Base-by-base conservation (phyloP, 2,797 vertebrate genomes). In the Lithobates sylvaticus region DNA sequence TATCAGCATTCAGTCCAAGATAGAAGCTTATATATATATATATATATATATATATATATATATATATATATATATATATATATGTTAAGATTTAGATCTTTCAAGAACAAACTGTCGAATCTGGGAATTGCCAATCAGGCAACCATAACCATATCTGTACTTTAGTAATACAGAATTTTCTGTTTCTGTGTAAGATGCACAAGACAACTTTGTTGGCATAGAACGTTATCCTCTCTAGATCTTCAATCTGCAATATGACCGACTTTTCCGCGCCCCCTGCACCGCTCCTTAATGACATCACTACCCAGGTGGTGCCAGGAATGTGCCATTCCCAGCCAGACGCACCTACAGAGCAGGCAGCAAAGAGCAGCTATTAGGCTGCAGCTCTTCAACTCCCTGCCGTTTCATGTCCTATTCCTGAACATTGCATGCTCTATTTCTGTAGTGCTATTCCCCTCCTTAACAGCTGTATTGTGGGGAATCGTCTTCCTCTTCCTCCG, bases 341-440 rank as follows among this genome's bases (percentile, higher is more conserved):
- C 44, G 27, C 50, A 81, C 84, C 84, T 86, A 67, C 71, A 58
- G 71, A 54, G 73, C 84, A 86, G 77, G 72, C 73, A 74, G 86
- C 68, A 69, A 54, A 75, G 81, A 83, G 58, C 13, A 15, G 58
- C 44, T 71, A 86, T 86, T 77, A 86, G 80, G 26, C 50, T 74
- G 54, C 27, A 68, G 32, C 80, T 65, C 50, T 21, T 5, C 69
- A 54, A 78, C 80, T 78, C 74, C 85, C 80, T 34, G 54, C 27
- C 6, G 80, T 74, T 67, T 78, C 54, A 39, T 67, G 34, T 83
- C 50, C 76, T 76, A 83, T 23, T 29, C 80, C 58, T 67, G 67
- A 23, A 79, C 81, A 79, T 78, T 87, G 78, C 86, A 83, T 83
- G 86, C 86, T 83, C 86, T 87, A 83, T 79, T 87, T 87, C 73